A percentile compares a stretch with the other conserved stretches of the same genome.
These are phyloP conservation scores for Vireo altiloquus DNA, from an alignment of 2,113 vertebrate genomes.

Conservation along the genomic window DNA sequence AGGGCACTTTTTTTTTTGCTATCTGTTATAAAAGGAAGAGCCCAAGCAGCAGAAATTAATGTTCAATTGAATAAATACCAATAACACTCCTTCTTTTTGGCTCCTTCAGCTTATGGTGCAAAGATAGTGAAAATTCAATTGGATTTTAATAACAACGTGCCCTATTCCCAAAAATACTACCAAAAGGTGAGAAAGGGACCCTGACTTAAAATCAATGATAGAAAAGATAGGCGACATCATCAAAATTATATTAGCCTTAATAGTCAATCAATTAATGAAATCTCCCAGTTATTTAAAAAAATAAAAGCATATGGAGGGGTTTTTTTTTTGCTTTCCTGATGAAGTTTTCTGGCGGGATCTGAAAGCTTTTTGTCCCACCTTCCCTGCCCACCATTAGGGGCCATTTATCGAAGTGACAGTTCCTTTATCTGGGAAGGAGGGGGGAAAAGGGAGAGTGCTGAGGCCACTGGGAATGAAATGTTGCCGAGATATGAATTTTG, in stretches of 20 bases:
- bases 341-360: not conserved
- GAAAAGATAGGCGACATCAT: slow-evolving; percentile 67
- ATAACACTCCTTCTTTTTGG: slow-evolving; percentile 18
- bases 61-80: slow-evolving; percentile 32
- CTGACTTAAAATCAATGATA: slow-evolving; percentile 66
- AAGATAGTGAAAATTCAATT: slow-evolving; percentile 52
- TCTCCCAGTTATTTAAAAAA: slow-evolving; percentile 46
- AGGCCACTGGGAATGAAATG: slow-evolving; percentile 67
- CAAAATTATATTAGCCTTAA: slow-evolving; percentile 69
- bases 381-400: not conserved
- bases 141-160: slow-evolving; percentile 21
- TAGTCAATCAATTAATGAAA: slow-evolving; percentile 68
- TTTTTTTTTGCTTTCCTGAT: not conserved
- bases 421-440: not conserved
- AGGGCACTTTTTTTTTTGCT: not conserved
- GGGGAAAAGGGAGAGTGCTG: slow-evolving; percentile 26
- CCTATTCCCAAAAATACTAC: slow-evolving; percentile 50
- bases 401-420: slow-evolving; percentile 33
- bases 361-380: not conserved
- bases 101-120: slow-evolving; percentile 6
- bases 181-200: not conserved
- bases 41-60: not conserved
- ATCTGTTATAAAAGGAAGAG: not conserved
- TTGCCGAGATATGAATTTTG: slow-evolving; percentile 69
- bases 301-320: not conserved